Base-by-base conservation (phyloP, 2,888 invertebrate species). In the Drosophila kuntzei region DNA sequence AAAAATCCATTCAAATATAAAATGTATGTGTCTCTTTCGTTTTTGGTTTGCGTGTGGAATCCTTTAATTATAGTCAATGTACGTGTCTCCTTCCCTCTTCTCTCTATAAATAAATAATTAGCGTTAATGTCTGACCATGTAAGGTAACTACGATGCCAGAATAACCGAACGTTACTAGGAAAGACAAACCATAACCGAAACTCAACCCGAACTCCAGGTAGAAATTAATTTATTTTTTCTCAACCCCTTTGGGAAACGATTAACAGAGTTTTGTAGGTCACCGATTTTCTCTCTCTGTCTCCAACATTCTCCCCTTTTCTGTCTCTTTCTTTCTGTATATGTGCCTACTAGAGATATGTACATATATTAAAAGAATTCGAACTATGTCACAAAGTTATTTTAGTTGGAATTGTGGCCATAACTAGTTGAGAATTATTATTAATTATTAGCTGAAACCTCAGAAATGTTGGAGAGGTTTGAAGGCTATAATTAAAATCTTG, bases 211-310 rank as follows among this genome's bases (percentile, higher is more conserved):
- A 12, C 25, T 18, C 29, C 25, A 39, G 60, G 22, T 14, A 20
- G 57, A 36, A 41, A 41, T 16, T 3, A 25, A 34, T 53, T 43
- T 37, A 43, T 51, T 41, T 34, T 12, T 11, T 43, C 57, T 51
- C 73, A 55, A 55, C 32, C 72, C 44, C 47, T 36, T 67, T 50
- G 44, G 36, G 25, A 69, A 59, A 58, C 66, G 81, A 70, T 80
- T 79, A 80, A 80, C 60, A 39, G 57, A 67, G 29, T 50, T 86
- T 83, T 87, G 72, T 80, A 83, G 87, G 87, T 87, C 87, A 80
- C 55, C 79, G 50, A 66, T 57, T 72, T 39, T 53, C 9, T 22
- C 25, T 18, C n/a, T 14, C 37, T 22, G 25, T n/a, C 11, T 14
- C 34, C 29, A 16, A 37, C 46, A 32, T 16, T 32, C 39, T 2